Evolutionary conservation across 2,888 invertebrate species (phyloP).

Genomic region (Ephialtes manifestator): DNA sequence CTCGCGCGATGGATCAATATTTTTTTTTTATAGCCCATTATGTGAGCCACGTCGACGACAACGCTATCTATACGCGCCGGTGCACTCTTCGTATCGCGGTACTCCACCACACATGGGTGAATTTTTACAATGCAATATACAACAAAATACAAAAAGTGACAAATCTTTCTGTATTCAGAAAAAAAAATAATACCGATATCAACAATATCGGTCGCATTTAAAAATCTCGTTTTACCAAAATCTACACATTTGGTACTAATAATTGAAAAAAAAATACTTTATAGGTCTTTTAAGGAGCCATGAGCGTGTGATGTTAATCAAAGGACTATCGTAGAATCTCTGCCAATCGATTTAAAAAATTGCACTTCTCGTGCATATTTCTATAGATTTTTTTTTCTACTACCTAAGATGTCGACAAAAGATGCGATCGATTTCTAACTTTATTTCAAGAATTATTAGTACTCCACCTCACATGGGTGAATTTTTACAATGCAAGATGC

Average conservation of each 20-base stretch:
- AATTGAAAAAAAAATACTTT: too few species aligned
- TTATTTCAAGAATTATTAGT: too few species aligned
- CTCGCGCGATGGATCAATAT: constrained; percentile 45
- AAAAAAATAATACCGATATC: background rate
- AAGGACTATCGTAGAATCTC: too few species aligned
- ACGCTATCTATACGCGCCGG: background rate
- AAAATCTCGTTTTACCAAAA: background rate
- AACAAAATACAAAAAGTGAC: background rate
- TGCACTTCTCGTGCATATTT: too few species aligned
- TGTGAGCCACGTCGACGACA: constrained; percentile 42
- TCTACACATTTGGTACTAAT: too few species aligned
- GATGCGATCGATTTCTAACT: too few species aligned
- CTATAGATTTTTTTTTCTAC: too few species aligned
- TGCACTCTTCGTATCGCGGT: background rate
- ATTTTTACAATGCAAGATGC: background rate
- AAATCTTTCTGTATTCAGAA: background rate
- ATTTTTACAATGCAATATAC: background rate
- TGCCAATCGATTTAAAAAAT: too few species aligned
- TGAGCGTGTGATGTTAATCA: too few species aligned
- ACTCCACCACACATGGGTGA: background rate
- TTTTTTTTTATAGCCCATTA: constrained; percentile 59
- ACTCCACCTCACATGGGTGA: background rate
- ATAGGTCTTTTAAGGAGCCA: too few species aligned
- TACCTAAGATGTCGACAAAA: too few species aligned
- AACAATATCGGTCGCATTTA: background rate